Base-by-base conservation (phyloP, 2,797 vertebrate genomes). In the Typhlichthys subterraneus region DNA sequence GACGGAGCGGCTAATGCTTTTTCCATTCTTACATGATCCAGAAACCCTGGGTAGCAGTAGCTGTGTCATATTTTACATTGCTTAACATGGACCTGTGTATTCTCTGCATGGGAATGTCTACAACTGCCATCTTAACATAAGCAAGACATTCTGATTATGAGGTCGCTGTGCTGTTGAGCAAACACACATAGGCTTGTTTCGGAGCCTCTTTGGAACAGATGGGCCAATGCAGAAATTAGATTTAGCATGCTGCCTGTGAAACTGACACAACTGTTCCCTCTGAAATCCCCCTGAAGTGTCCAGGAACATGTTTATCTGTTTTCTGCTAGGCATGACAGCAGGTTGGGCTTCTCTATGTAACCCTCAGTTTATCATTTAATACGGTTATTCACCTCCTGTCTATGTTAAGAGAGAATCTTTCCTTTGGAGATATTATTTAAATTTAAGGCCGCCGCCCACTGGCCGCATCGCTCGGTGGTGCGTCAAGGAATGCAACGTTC, bases 361-460 rank as follows among this genome's bases (percentile, higher is more conserved):
- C 68, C 84, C 75, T 73, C 55, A 83, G 83, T 60, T 82, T 45
- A 56, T 49, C 29, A 55, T 65, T 60, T 62, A 33, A 73, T 65
- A 57, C 63, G 62, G 23, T 0, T 63, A 62, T 45, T 59, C 33
- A 12, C 47, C 47, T 48, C 14, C 14, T 29, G 11, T 10, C 15
- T 1, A 12, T 51, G 33, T 47, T 7, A 45, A 12, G 45, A 38
- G 69, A 14, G 45, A 59, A n/a, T 38, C 51, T 59, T 59, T 33
- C 0, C 14, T 49, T 48, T 29, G 4, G 23, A 29, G 23, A 29
- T 29, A 4, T 4, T 29, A 29, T 29, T 29, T 29, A 29, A 29
- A 29, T 3, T 29, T 29, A 29, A 29, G 23, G 23, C 4, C 19
- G 2, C 19, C 19, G 19, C 19, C 19, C 19, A 19, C 2, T 19